Percentiles rank a stretch among this genome's conserved stretches.
Conservation (phyloP, 2,888 invertebrate species). For the Nephrotoma flavescens region DNA sequence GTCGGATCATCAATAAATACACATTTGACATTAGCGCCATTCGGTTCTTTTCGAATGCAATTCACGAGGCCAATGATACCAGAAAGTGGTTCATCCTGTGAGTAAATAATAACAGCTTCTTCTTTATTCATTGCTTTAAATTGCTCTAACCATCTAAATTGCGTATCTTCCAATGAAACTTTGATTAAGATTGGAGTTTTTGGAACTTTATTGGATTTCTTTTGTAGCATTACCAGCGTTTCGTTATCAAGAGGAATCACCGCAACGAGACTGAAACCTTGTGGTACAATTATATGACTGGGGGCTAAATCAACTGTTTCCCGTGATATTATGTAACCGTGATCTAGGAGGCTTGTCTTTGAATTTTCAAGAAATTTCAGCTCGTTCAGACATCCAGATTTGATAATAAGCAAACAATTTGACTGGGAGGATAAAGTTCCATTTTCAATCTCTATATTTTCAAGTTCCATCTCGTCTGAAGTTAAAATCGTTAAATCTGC, state of each 20-base stretch:
- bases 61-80: conserved; percentile 83
- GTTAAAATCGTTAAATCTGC: conserved; percentile 44
- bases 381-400: conserved; percentile 17
- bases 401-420: conserved; percentile 25
- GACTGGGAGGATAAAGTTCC: conserved; percentile 36
- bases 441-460: conserved; percentile 42
- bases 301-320: conserved; percentile 39
- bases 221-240: conserved; percentile 23
- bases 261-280: conserved; percentile 20
- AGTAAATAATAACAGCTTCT: conserved; percentile 35
- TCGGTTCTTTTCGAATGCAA: conserved; percentile 68
- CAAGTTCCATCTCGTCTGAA: conserved; percentile 24
- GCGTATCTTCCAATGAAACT: conserved; percentile 19
- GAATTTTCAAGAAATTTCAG: conserved; percentile 31
- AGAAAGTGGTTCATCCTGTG: conserved; percentile 49
- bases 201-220: conserved; percentile 15
- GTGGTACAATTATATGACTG: conserved; percentile 17
- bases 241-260: conserved; percentile 22
- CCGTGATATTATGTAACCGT: conserved; percentile 44
- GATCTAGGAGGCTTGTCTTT: conserved; percentile 36
- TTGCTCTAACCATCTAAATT: conserved; percentile 24
- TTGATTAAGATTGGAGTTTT: conserved; percentile 17
- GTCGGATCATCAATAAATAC: conserved; percentile 46
- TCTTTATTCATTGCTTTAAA: conserved; percentile 21
- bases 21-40: conserved; percentile 46